These are phyloP conservation scores for Malacosoma neustria DNA, from an alignment of 2,888 invertebrate genomes.

Conservation along the genomic window DNA sequence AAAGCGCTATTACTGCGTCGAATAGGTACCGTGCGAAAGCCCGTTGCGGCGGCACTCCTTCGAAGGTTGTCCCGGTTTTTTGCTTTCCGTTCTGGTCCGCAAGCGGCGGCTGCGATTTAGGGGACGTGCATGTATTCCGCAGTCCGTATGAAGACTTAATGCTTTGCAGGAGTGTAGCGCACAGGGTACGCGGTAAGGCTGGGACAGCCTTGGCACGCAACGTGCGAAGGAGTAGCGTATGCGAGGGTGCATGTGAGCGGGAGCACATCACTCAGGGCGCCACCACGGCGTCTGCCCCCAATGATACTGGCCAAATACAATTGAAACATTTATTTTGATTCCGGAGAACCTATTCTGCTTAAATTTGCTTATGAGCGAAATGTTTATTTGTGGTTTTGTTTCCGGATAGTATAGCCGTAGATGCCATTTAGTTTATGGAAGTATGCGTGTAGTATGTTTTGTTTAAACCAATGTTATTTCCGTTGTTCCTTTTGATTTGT, in stretches of 20 bases:
- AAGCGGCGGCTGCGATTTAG: conserved; percentile 34
- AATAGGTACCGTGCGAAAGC: not conserved
- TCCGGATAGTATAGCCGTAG: conserved; percentile 51
- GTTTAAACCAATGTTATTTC: conserved; percentile 71
- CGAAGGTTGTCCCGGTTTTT: conserved; percentile 77
- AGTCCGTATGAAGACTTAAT: conserved; percentile 47
- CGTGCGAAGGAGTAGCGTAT: conserved; percentile 35
- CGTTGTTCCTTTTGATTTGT: conserved; percentile 55
- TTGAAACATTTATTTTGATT: conserved; percentile 64
- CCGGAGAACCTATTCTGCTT: conserved; percentile 76
- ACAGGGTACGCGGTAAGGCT: conserved; percentile 40
- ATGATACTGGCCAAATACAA: conserved; percentile 74
- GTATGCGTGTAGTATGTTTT: conserved; percentile 64
- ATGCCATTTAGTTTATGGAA: conserved; percentile 57
- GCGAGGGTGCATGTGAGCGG: conserved; percentile 39
- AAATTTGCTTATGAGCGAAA: conserved; percentile 71
- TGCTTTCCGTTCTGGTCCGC: conserved; percentile 70
- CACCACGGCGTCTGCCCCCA: conserved; percentile 14
- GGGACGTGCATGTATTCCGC: conserved; percentile 59
- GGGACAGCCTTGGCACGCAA: conserved; percentile 64
- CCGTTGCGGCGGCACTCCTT: conserved; percentile 60
- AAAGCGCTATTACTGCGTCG: conserved; percentile 59
- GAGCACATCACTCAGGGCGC: conserved; percentile 10
- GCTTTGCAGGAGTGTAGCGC: conserved; percentile 52
- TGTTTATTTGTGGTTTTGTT: conserved; percentile 61